phyloP scores from a whole-genome alignment of 2,797 vertebrate species.

The Craterocephalus amniculus region DNA sequence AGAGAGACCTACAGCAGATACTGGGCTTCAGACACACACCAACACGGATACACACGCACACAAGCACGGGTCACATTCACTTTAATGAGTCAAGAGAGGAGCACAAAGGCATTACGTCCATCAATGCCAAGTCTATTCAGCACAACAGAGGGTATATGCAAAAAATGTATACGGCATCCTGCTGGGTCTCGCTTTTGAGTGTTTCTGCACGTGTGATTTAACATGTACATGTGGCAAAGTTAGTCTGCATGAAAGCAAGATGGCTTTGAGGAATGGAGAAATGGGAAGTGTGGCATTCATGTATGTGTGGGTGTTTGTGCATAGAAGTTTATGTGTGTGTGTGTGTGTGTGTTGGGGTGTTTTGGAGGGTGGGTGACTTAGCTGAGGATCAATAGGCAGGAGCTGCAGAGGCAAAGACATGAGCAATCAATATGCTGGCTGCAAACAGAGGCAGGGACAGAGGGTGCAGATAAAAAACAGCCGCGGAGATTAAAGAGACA shows the following conservation, averaged over 20 bases:
- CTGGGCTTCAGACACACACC: constrained; percentile 54
- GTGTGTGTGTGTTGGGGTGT: constrained; percentile 24
- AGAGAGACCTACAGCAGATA: constrained; percentile 61
- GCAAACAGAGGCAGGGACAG: constrained; percentile 78
- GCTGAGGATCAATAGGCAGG: constrained; percentile 84
- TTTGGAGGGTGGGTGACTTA: constrained; percentile 38
- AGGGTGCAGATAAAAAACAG: constrained; percentile 72
- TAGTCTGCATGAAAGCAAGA: constrained; percentile 22
- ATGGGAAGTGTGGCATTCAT: constrained; percentile 15
- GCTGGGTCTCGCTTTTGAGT: constrained; percentile 40
- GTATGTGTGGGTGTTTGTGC: constrained; percentile 39
- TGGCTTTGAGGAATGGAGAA: constrained; percentile 1
- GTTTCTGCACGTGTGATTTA: constrained; percentile 45
- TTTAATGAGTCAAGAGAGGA: constrained; percentile 74
- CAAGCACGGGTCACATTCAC: constrained; percentile 64
- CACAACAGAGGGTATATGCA: constrained; percentile 66
- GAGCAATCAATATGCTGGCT: constrained; percentile 84
- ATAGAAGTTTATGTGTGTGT: constrained; percentile 33
- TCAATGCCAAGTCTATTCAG: constrained; percentile 77
- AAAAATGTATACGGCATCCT: constrained; percentile 39
- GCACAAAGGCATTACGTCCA: constrained; percentile 75
- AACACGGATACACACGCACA: constrained; percentile 50
- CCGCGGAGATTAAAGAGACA: constrained; percentile 74
- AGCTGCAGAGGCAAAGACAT: constrained; percentile 85
- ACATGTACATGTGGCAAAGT: constrained; percentile 32